Base-by-base conservation (phyloP, 2,888 invertebrate genomes). In the Luperina nickerlii region DNA sequence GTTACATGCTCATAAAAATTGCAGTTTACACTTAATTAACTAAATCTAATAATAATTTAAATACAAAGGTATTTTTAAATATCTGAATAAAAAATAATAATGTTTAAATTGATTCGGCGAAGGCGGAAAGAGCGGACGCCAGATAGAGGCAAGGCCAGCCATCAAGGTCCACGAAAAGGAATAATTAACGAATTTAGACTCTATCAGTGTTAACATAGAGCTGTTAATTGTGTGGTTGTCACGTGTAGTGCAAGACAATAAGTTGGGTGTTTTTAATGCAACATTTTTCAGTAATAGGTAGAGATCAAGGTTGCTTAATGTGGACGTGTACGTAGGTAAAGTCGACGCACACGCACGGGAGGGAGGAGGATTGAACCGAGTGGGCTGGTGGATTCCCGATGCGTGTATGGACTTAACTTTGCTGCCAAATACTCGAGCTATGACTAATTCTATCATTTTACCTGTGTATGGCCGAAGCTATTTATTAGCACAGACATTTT, bases 111-210 rank as follows among this genome's bases (percentile, higher is more conserved):
- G 96, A 96, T 95, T 96, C 95, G 94, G 93, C 95, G 94, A 96
- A 97, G 96, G 96, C 96, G 96, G 96, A 97, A 97, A 96, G 96
- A 96, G 94, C 95, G 96, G 94, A 92, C 95, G 95, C 94, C 94
- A 95, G 95, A 96, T 95, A 95, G 94, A 94, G 90, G 91, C 96
- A 96, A 96, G 96, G 96, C 95, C 96, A 95, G 84, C 82, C 93
- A 85, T 92, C 96, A 96, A 96, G 96, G 96, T 95, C 93, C 89
- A 90, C 92, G 88, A 89, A 92, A 92, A 92, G 84, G 76, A 86
- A 82, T 89, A 87, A 90, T 87, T 88, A 91, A 84, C 83, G 77
- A 92, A 89, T 89, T 87, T 90, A 82, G 78, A 88, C 93, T 92
- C 86, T 94, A 91, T 84, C 20, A 0, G 0, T 78, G 11, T 72